Evolutionary conservation across 2,888 invertebrate genomes (phyloP).

Genomic region (Ceraclea dissimilis): DNA sequence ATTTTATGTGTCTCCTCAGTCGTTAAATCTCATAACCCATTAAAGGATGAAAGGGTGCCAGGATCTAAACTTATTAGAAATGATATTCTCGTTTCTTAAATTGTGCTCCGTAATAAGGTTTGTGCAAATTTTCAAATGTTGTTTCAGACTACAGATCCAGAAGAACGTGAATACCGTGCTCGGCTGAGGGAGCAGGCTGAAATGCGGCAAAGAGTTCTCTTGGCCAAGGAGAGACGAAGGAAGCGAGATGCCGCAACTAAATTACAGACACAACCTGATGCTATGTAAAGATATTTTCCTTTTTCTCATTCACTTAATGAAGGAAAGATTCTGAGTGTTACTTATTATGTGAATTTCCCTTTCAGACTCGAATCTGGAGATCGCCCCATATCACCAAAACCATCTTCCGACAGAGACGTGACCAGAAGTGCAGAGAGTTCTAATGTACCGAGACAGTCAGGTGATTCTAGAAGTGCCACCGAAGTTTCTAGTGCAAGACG

Average conservation of each 20-base stretch:
- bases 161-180: conserved; percentile 42
- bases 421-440: conserved; percentile 5
- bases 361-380: conserved; percentile 5
- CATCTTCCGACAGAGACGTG: conserved; percentile 6
- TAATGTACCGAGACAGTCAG: not conserved
- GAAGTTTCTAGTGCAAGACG: too few species aligned
- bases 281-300: not conserved
- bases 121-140: too few species aligned
- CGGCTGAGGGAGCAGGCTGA: conserved; percentile 41
- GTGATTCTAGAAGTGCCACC: not conserved
- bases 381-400: conserved; percentile 8
- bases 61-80: too few species aligned
- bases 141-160: conserved; percentile 19
- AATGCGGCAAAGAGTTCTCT: conserved; percentile 38
- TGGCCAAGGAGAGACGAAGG: conserved; percentile 42
- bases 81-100: too few species aligned
- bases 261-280: conserved; percentile 4
- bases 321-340: too few species aligned
- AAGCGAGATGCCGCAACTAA: conserved; percentile 34
- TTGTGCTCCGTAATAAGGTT: not conserved
- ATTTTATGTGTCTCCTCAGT: too few species aligned
- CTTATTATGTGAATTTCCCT: too few species aligned
- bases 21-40: too few species aligned
- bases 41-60: too few species aligned
- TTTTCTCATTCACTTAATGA: too few species aligned